A percentile compares a stretch with the other conserved stretches of the same genome.
These are phyloP conservation scores for Uloborus diversus DNA, from an alignment of 1,140 invertebrate genomes.

Conservation along the genomic window DNA sequence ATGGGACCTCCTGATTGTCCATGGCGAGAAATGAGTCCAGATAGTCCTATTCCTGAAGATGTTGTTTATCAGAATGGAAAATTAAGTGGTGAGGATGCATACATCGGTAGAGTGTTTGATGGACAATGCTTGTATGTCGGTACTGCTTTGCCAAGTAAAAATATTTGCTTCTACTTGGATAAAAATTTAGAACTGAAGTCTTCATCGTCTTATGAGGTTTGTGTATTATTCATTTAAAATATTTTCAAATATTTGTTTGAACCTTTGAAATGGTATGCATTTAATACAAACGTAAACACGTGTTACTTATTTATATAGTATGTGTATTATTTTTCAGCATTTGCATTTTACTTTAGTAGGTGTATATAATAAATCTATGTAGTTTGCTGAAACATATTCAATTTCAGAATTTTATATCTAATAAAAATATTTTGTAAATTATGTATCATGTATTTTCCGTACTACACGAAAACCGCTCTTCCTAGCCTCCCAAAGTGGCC, in stretches of 20 bases:
- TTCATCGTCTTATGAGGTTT: slow-evolving; percentile 23
- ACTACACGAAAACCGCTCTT: too few species aligned
- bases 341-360: background rate
- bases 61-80: background rate
- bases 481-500: too few species aligned
- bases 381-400: background rate
- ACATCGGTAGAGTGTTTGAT: slow-evolving; percentile 30
- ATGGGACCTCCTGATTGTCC: slow-evolving; percentile 19
- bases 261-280: background rate
- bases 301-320: background rate
- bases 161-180: slow-evolving; percentile 2
- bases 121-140: background rate
- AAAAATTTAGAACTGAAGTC: slow-evolving; percentile 14
- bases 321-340: background rate
- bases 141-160: slow-evolving; percentile 25
- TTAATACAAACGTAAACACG: background rate
- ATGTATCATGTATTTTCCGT: too few species aligned
- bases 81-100: background rate
- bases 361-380: background rate
- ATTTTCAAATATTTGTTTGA: background rate
- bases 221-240: background rate
- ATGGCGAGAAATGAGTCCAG: background rate
- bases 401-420: too few species aligned
- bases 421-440: too few species aligned
- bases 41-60: background rate